phyloP scores from a whole-genome alignment of 2,797 vertebrate species.

The Phyllotis vaccarum region DNA sequence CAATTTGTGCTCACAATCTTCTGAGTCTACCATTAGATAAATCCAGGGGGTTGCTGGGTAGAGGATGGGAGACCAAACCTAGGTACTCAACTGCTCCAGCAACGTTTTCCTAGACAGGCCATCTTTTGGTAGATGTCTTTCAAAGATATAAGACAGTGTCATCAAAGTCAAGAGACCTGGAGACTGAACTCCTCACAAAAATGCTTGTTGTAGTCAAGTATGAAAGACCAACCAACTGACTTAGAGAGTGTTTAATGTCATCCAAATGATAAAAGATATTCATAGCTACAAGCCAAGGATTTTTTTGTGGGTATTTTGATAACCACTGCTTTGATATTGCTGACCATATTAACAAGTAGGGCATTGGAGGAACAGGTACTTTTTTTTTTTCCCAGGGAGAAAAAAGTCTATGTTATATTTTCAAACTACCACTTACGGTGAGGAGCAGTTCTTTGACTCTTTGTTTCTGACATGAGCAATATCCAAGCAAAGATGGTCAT shows the following conservation, averaged over 20 bases:
- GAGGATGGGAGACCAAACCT: not conserved
- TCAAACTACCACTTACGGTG: not conserved
- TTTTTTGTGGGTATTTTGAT: constrained; percentile 8
- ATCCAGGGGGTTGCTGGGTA: not conserved
- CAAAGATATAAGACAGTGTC: not conserved
- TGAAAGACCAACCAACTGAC: not conserved
- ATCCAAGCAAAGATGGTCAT: not conserved
- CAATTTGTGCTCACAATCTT: not conserved
- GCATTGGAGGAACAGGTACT: not conserved
- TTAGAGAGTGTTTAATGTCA: not conserved
- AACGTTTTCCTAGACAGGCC: not conserved
- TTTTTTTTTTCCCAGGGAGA: not conserved
- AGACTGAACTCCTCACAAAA: not conserved
- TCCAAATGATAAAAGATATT: not conserved
- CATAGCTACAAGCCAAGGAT: not conserved
- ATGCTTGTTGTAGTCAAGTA: not conserved
- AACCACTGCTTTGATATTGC: not conserved
- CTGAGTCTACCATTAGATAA: not conserved
- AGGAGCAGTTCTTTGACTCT: not conserved
- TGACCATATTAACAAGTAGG: constrained; percentile 26
- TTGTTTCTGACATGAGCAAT: not conserved
- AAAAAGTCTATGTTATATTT: not conserved
- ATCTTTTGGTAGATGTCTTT: not conserved
- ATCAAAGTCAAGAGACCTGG: not conserved
- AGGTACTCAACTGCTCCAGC: not conserved